A percentile compares a stretch with the other conserved stretches of the same genome.
Evolutionary conservation across 2,113 vertebrate species (phyloP).

Genomic region (Tursiops truncatus): DNA sequence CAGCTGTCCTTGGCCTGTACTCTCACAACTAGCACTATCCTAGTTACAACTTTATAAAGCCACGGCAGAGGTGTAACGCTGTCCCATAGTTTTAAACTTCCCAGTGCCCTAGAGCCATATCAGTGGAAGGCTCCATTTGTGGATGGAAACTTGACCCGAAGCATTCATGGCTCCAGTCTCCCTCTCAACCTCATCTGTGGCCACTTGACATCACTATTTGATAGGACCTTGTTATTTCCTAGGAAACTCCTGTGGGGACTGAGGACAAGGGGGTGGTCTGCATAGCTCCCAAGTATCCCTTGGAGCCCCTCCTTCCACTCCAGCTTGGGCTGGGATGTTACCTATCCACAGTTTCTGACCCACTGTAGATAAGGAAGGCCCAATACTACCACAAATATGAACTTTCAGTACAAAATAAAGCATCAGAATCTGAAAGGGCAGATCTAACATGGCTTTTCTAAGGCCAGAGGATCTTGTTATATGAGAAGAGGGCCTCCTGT

Average conservation of each 20-base stretch:
- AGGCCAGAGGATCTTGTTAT: not conserved
- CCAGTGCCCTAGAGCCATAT: not conserved
- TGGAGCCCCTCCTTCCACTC: not conserved
- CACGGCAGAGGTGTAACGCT: not conserved
- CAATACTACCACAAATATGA: not conserved
- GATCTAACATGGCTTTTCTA: not conserved
- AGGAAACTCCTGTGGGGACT: not conserved
- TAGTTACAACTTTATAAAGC: slow-evolving; percentile 10
- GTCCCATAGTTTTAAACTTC: not conserved
- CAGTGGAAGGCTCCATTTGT: not conserved
- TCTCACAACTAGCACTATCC: not conserved
- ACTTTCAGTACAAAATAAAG: not conserved
- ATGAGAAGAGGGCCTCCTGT: not conserved
- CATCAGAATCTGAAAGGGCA: not conserved
- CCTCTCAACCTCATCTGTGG: not conserved
- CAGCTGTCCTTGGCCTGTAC: not conserved
- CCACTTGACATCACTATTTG: not conserved
- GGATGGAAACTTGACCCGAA: not conserved
- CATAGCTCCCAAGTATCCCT: not conserved
- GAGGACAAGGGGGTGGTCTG: not conserved
- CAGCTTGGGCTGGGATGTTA: not conserved
- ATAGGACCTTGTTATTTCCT: not conserved
- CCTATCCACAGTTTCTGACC: not conserved
- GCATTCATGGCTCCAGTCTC: not conserved
- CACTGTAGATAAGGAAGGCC: not conserved